These are phyloP conservation scores for Stenolophus ochropezus DNA, from an alignment of 2,888 invertebrate genomes.

Conservation along the genomic window DNA sequence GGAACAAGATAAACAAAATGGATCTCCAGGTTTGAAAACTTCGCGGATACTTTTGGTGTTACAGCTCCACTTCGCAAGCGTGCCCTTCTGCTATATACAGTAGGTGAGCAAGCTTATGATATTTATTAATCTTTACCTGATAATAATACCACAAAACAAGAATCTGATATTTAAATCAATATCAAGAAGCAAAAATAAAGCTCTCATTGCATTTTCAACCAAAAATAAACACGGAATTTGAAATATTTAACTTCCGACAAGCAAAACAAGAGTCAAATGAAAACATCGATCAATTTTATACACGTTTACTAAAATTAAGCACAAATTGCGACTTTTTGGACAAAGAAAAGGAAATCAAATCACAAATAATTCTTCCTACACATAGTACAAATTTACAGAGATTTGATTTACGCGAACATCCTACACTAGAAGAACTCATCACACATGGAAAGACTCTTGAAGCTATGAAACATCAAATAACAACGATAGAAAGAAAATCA, in stretches of 20 bases:
- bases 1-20: no score
- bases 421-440: background rate
- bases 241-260: background rate
- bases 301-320: background rate
- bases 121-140: background rate
- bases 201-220: background rate
- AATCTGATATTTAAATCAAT: background rate
- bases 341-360: conserved; percentile 10
- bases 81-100: background rate
- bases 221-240: conserved; percentile 1
- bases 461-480: background rate
- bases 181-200: background rate
- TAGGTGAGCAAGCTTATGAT: background rate
- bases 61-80: background rate
- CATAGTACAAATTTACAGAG: background rate
- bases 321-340: background rate
- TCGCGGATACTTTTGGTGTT: background rate
- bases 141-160: background rate
- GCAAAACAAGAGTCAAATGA: background rate
- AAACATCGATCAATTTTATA: background rate
- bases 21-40: background rate
- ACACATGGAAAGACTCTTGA: background rate
- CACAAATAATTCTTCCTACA: background rate
- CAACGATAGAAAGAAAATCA: background rate
- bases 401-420: background rate